Base-by-base conservation (phyloP, 2,113 vertebrate species). In the Poeciliopsis occidentalis region DNA sequence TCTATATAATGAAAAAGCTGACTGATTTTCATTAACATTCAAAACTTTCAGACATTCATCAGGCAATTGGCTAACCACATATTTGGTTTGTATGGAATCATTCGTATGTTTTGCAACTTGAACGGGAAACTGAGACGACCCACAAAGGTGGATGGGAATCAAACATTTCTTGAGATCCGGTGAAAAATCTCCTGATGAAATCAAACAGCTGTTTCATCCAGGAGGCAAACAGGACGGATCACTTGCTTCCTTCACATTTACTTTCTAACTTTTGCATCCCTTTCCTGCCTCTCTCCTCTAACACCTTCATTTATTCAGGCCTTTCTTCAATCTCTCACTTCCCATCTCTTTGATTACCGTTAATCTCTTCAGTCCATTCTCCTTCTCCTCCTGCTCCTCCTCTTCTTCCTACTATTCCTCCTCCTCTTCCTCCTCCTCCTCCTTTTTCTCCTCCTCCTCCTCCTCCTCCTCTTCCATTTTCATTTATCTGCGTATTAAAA, bases 191-290 rank as follows among this genome's bases (percentile, higher is more conserved):
- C 29, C 60, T 17, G 13, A 7, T 31, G 26, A 62, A 62, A 29
- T 62, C 27, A 31, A 62, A 62, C 26, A 29, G 13, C 57, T 75
- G 79, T 72, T 78, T 79, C 67, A 75, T 88, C 75, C 10, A 4
- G 63, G 69, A 80, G 83, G 75, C 75, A 87, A 31, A 75, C 60
- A 75, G 80, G 78, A 83, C 73, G 54, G 57, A 90, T 89, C 76
- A 72, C 62, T 69, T 67, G 73, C 60, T 69, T 51, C 64, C 54
- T 78, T 83, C 82, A 71, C 83, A 80, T 88, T 86, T 86, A 85
- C 78, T 39, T 79, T 70, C 27, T 66, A n/a, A 60, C 64, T 73
- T 68, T 70, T 76, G 34, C 71, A 71, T 39, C 27, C 31, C 27
- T 15, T 71, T 64, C 60, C 65, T 90, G 69, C 74, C 62, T 69